Conservation (phyloP, 2,888 invertebrate genomes). For the Fragum sueziense region DNA sequence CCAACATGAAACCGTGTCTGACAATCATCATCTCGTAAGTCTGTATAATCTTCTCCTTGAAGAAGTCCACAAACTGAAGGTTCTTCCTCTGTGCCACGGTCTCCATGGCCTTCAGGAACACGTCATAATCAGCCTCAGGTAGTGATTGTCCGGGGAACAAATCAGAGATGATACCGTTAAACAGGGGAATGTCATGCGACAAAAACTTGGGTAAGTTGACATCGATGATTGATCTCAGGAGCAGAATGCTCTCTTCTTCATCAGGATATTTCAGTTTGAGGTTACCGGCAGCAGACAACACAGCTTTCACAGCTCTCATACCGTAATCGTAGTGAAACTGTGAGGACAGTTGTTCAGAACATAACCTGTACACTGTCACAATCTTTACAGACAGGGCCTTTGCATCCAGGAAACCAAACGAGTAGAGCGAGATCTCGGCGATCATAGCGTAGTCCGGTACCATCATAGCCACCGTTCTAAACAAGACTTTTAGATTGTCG, state of each 20-base stretch:
- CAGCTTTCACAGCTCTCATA: constrained; percentile 96
- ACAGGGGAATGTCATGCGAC: constrained; percentile 93
- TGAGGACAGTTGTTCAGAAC: constrained; percentile 96
- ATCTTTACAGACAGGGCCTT: constrained; percentile 95
- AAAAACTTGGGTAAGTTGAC: constrained; percentile 96
- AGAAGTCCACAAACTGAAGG: constrained; percentile 90
- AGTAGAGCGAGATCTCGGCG: constrained; percentile 92
- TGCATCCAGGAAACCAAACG: constrained; percentile 91
- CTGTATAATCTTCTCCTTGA: constrained; percentile 89
- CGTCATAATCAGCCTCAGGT: constrained; percentile 87
- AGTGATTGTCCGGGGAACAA: constrained; percentile 92
- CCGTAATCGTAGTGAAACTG: constrained; percentile 98
- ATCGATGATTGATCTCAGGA: constrained; percentile 93
- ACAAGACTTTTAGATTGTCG: constrained; percentile 86
- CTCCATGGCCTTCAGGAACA: constrained; percentile 87
- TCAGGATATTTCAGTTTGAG: constrained; percentile 92
- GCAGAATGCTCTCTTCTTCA: constrained; percentile 89
- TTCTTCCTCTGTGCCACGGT: constrained; percentile 86
- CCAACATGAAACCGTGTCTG: constrained; percentile 93
- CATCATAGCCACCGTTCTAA: constrained; percentile 95
- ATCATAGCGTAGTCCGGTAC: constrained; percentile 95
- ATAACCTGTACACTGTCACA: constrained; percentile 96
- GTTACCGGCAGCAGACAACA: constrained; percentile 93
- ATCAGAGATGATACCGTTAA: constrained; percentile 95
- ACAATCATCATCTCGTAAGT: constrained; percentile 97